phyloP scores from a whole-genome alignment of 2,797 vertebrate genomes.

The Holocentrus rufus region DNA sequence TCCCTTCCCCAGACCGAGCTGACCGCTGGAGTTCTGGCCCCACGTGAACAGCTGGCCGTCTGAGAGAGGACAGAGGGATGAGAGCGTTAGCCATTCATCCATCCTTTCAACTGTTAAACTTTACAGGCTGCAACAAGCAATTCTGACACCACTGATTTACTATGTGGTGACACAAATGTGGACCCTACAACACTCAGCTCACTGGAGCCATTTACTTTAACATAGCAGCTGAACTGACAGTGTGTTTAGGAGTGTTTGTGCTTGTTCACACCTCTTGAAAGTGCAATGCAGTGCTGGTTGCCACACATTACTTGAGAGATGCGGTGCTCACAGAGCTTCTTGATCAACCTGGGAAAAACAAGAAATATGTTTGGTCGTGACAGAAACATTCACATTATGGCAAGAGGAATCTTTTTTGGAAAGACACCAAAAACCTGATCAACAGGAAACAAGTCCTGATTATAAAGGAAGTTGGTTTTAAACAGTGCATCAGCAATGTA shows the following conservation, averaged over 20 bases:
- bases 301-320: constrained; percentile 98
- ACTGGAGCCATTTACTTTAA: background rate
- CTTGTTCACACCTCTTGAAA: constrained; percentile 89
- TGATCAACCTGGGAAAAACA: constrained; percentile 86
- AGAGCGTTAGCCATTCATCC: background rate
- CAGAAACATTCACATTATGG: background rate
- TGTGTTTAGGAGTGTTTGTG: constrained; percentile 28
- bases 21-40: constrained; percentile 89
- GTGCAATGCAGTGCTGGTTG: constrained; percentile 96
- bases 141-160: background rate
- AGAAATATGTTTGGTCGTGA: constrained; percentile 5
- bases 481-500: background rate
- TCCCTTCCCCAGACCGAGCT: constrained; percentile 88
- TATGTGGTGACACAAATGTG: background rate
- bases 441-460: background rate
- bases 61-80: constrained; percentile 44
- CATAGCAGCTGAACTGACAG: background rate
- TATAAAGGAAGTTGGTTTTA: background rate
- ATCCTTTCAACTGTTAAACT: too few relatives aligned
- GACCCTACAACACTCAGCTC: background rate
- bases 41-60: constrained; percentile 90
- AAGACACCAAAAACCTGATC: background rate
- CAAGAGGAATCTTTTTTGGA: background rate
- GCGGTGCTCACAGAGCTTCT: constrained; percentile 91
- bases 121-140: background rate